Percentiles rank a stretch among this genome's conserved stretches.
Evolutionary conservation across 2,113 vertebrate genomes (phyloP).

Genomic region (Camelus bactrianus): DNA sequence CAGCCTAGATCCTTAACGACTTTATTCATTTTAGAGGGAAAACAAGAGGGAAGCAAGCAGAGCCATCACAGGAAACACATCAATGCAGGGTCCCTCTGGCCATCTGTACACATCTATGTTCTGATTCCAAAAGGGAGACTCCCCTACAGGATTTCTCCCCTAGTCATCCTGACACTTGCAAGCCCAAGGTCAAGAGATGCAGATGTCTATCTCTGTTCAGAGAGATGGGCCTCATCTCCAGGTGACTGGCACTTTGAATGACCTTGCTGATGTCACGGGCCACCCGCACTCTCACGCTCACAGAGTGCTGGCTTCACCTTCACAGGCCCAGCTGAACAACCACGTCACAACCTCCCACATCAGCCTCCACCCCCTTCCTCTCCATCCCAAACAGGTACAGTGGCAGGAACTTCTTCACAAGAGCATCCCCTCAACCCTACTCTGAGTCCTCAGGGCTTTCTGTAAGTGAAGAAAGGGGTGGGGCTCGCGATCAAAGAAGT

Average conservation of each 20-base stretch:
- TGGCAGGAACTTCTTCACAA: not conserved
- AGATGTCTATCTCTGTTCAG: not conserved
- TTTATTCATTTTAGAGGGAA: not conserved
- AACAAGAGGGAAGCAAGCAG: not conserved
- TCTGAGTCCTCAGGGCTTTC: not conserved
- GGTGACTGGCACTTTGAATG: not conserved
- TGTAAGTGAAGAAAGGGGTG: not conserved
- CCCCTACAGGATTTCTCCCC: not conserved
- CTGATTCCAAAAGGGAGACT: not conserved
- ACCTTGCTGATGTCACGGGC: not conserved
- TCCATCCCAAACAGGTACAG: not conserved
- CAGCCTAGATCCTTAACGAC: not conserved
- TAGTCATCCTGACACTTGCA: not conserved
- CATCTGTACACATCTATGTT: not conserved
- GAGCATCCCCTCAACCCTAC: not conserved
- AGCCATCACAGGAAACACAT: not conserved
- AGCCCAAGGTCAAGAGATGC: not conserved
- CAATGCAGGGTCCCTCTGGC: not conserved
- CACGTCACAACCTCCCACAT: not conserved
- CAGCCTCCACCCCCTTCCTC: not conserved
- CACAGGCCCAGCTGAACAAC: not conserved
- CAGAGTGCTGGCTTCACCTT: not conserved
- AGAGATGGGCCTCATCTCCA: not conserved
- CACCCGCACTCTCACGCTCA: not conserved
- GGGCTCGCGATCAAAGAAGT: not conserved